Percentiles rank a stretch among this genome's conserved stretches.
Conservation (phyloP, 2,797 vertebrate genomes). For the Rhabdomys pumilio region DNA sequence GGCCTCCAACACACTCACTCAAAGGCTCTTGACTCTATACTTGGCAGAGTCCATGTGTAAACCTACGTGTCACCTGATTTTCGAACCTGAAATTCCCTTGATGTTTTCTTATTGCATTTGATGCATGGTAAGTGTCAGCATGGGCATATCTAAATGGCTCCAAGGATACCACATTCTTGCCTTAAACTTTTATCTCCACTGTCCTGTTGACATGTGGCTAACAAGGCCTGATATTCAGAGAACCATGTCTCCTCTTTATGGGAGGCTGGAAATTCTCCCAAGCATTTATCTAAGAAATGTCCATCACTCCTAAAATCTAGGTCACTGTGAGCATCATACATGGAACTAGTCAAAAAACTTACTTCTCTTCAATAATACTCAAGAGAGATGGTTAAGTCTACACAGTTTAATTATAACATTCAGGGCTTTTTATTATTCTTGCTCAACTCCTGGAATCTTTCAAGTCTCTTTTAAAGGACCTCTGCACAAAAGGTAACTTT, state of each 20-base stretch:
- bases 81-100: conserved; percentile 28
- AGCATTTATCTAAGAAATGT: conserved; percentile 68
- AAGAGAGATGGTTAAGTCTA: conserved; percentile 80
- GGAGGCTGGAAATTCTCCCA: conserved; percentile 77
- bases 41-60: not conserved
- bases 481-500: conserved; percentile 88
- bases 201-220: not conserved
- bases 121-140: conserved; percentile 31
- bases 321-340: conserved; percentile 74
- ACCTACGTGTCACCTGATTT: conserved; percentile 11
- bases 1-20: not conserved
- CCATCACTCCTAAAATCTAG: conserved; percentile 83
- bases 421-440: conserved; percentile 84
- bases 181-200: not conserved
- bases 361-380: conserved; percentile 70
- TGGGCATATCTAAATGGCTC: not conserved
- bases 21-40: not conserved
- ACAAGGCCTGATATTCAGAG: not conserved
- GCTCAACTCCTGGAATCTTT: conserved; percentile 85
- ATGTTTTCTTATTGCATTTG: not conserved
- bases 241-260: conserved; percentile 60
- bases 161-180: not conserved
- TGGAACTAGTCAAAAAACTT: conserved; percentile 35
- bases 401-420: conserved; percentile 85
- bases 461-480: conserved; percentile 85